Evolutionary conservation across 2,888 invertebrate genomes (phyloP), one percentile per base, ranked within the genome.

Genomic region (Esperia sulphurella): DNA sequence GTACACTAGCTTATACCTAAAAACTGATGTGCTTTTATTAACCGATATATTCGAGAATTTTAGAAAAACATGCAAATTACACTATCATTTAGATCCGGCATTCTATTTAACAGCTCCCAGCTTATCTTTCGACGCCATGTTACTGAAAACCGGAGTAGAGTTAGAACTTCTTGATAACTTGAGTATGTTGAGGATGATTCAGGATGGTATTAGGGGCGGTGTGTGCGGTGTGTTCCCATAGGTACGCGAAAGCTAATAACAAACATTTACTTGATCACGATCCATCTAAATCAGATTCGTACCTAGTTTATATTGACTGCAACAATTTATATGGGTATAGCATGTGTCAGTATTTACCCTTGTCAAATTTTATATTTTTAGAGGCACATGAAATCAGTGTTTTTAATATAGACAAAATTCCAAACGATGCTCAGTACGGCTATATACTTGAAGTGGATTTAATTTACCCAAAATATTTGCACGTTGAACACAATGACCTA

Each of bases 1-100:
- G 12, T 54, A 54, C 41, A 46, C 49, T 14, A 48, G 51, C 28
- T 39, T 53, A 10, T 53, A 53, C 28, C 28, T 53, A 29, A 43
- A 50, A 50, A 30, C 43, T 40, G 53, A 53, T 43, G 51, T 53
- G 3, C 29, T 53, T n/a, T 35, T 48, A 10, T 21, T 50, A 1
- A 39, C 13, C n/a, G 50, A 53, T 46, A 29, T 51, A 3, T 53
- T 51, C 37, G 48, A 51, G 49, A 53, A 49, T 14, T 53, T 53
- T 41, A 45, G 49, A 46, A 10, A 14, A 21, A 45, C 46, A 14
- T 44, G 46, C 43, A 21, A 49, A 21, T 12, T 41, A 10, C 14
- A 41, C 42, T 50, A 51, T 21, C 38, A 39, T 4, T 39, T 53
- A 8, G 46, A 53, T 44, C 51, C 53, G 0, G 44, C 33, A 2